phyloP scores from a whole-genome alignment of 2,113 vertebrate genomes.

The Nycticorax nycticorax region DNA sequence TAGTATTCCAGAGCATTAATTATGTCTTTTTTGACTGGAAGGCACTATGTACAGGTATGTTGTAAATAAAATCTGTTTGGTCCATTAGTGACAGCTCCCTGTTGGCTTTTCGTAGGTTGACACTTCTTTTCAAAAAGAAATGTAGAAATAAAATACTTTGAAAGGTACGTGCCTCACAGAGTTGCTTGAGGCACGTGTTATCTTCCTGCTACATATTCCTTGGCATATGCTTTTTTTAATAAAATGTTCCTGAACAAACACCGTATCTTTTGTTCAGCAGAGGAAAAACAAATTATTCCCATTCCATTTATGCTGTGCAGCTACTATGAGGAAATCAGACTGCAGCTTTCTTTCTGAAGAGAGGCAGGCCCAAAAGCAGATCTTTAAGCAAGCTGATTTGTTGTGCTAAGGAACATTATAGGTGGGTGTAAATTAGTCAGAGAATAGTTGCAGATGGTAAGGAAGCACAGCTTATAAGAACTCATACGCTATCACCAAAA shows the following conservation, averaged over 20 bases:
- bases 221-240: not conserved
- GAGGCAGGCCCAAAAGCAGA: not conserved
- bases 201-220: constrained; percentile 9
- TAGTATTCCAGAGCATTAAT: not conserved
- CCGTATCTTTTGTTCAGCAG: not conserved
- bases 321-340: not conserved
- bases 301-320: not conserved
- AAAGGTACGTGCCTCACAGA: not conserved
- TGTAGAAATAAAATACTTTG: constrained; percentile 28
- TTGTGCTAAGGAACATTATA: not conserved
- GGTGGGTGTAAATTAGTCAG: constrained; percentile 7
- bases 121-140: not conserved
- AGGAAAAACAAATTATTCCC: constrained; percentile 23
- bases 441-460: not conserved
- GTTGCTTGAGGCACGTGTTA: constrained; percentile 23
- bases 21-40: not conserved
- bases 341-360: not conserved
- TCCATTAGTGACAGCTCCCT: not conserved
- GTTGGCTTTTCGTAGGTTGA: not conserved
- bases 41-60: not conserved
- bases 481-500: not conserved
- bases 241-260: not conserved
- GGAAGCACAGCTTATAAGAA: not conserved
- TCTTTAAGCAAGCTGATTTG: not conserved
- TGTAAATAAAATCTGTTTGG: not conserved